Evolutionary conservation across 2,797 vertebrate genomes (phyloP).

Genomic region (Syngnathus acus): DNA sequence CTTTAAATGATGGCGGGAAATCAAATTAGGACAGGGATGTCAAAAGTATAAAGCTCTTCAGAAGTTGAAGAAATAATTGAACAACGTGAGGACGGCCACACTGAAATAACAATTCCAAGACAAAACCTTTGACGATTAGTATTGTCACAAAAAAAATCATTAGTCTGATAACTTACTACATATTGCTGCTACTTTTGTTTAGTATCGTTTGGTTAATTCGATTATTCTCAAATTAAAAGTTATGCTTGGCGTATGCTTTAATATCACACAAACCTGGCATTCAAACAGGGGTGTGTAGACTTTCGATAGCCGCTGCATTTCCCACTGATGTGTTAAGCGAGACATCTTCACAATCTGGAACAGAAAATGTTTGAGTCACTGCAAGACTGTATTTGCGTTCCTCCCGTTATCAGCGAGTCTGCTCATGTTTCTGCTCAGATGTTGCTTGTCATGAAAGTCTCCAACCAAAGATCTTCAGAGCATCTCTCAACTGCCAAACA

Average conservation of each 20-base stretch:
- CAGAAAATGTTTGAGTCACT: neutral
- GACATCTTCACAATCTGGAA: neutral
- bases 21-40: neutral
- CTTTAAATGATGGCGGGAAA: neutral
- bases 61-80: too few species aligned
- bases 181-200: too few species aligned
- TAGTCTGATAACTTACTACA: too few species aligned
- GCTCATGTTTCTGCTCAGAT: constrained; percentile 12
- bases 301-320: neutral
- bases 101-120: too few species aligned
- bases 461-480: constrained; percentile 29
- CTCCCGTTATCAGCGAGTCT: neutral
- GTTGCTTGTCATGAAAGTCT: constrained; percentile 26
- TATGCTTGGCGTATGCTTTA: neutral
- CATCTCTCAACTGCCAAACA: constrained; percentile 25
- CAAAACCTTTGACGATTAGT: neutral
- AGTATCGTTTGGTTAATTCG: too few species aligned
- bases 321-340: neutral
- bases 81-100: too few species aligned
- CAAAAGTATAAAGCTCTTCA: too few species aligned
- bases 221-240: neutral
- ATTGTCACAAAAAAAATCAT: neutral
- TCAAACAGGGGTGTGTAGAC: neutral
- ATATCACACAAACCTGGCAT: neutral
- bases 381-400: neutral